Conservation (phyloP, 2,888 invertebrate genomes). For the Hylaea fasciaria region DNA sequence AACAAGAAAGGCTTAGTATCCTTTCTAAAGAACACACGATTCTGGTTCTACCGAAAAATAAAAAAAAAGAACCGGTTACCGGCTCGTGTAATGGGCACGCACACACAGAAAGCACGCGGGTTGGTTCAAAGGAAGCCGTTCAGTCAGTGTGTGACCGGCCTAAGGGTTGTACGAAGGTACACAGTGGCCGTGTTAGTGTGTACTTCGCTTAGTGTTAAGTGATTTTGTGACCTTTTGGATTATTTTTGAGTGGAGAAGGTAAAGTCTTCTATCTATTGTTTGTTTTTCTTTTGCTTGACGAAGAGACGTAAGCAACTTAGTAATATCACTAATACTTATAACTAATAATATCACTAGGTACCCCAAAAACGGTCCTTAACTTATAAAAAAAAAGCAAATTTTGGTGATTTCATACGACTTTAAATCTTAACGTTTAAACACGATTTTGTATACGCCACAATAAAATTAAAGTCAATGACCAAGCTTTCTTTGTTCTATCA, state of each 20-base stretch:
- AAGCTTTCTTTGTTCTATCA: no score
- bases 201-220: slow-evolving; percentile 14
- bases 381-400: no score
- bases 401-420: no score
- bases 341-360: no score
- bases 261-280: background rate
- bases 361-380: no score
- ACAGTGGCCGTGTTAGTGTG: slow-evolving; percentile 24
- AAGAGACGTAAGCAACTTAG: no score
- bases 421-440: no score
- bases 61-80: slow-evolving; percentile 34
- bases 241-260: slow-evolving; percentile 4
- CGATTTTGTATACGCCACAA: no score
- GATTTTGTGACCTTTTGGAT: slow-evolving; percentile 22
- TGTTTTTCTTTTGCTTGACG: no score
- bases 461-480: no score
- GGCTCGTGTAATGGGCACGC: slow-evolving; percentile 50
- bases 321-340: no score
- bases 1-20: no score
- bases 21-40: background rate
- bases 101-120: slow-evolving; percentile 52
- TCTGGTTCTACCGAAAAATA: slow-evolving; percentile 14
- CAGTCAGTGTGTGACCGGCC: slow-evolving; percentile 60
- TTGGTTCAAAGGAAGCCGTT: slow-evolving; percentile 49
- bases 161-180: slow-evolving; percentile 47